Base-by-base conservation (phyloP, 2,113 vertebrate species). In the Psittacus erithacus region DNA sequence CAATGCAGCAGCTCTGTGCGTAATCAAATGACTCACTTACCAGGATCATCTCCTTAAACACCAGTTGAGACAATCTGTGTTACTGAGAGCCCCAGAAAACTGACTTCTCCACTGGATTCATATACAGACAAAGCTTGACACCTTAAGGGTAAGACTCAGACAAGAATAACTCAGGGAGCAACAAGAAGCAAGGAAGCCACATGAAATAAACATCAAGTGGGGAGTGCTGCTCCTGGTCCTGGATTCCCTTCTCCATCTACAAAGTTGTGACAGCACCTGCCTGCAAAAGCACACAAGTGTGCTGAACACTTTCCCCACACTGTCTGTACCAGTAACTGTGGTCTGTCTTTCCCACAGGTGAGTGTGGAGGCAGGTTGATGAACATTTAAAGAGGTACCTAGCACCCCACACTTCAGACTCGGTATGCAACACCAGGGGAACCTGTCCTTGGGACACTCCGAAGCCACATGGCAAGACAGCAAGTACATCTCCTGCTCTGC, bases 371-470 rank as follows among this genome's bases (percentile, higher is more conserved):
- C 50, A 85, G 73, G 57, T 19, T 43, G 39, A 25, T 23, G 82
- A 90, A 70, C 25, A 38, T 29, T 73, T 43, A 77, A 64, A 50
- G 52, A 62, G 44, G 86, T 49, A 86, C 25, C 6, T 23, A 31
- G 50, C 59, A 57, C 17, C 27, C 55, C 0, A 0, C 59, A 38
- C 38, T 47, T 82, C 2, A 43, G 6, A 24, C 62, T 52, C 0
- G 0, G 27, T 33, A 70, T 2, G 1, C 33, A 19, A 43, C 17
- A 59, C 46, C 70, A 68, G 27, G 24, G 38, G 23, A 92, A 82
- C 28, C 60, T 5, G 0, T 25, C 46, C 71, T 64, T 0, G 0
- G 25, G 68, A 74, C 11, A 3, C 50, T 59, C 4, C 5, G 24
- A 75, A 80, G 64, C 41, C 57, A 25, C 8, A 3, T 0, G 1